Conservation (phyloP, 2,888 invertebrate genomes). For the Cyclophora punctaria region DNA sequence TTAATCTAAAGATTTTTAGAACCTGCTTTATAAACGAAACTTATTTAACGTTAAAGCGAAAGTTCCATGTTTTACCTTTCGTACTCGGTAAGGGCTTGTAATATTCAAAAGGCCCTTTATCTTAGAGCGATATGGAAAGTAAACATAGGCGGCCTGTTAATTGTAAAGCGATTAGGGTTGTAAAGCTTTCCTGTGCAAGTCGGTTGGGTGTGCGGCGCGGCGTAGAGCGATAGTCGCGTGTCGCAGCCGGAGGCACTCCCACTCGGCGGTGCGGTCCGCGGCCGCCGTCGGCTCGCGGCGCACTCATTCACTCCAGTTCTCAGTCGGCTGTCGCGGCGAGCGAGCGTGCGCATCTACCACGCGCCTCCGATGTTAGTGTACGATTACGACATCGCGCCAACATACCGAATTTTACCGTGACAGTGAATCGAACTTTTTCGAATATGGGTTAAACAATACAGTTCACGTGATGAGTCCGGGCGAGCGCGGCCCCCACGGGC, state of each 20-base stretch:
- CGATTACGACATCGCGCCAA: constrained; percentile 69
- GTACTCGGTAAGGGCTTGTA: too few relatives aligned
- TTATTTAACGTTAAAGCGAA: too few relatives aligned
- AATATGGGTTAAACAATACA: constrained; percentile 84
- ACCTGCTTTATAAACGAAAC: too few relatives aligned
- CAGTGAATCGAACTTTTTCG: constrained; percentile 59
- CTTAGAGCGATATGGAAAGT: constrained; percentile 45
- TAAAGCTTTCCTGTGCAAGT: constrained; percentile 68
- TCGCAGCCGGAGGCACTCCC: constrained; percentile 56
- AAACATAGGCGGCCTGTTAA: constrained; percentile 57
- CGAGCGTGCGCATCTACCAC: constrained; percentile 50
- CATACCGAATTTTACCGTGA: constrained; percentile 65
- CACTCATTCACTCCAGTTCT: constrained; percentile 69
- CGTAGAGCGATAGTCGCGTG: constrained; percentile 45
- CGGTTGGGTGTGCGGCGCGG: constrained; percentile 28
- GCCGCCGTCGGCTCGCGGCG: constrained; percentile 54
- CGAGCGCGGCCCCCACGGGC: constrained; percentile 71
- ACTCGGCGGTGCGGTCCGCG: constrained; percentile 48
- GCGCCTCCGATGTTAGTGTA: constrained; percentile 67
- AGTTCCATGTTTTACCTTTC: too few relatives aligned
- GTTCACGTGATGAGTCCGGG: constrained; percentile 67
- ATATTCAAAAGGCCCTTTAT: constrained; percentile 8
- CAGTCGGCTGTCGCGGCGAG: constrained; percentile 63
- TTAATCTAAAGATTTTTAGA: too few relatives aligned
- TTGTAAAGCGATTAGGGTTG: constrained; percentile 67